phyloP scores from a whole-genome alignment of 2,888 invertebrate species.

The Lobophora halterata region DNA sequence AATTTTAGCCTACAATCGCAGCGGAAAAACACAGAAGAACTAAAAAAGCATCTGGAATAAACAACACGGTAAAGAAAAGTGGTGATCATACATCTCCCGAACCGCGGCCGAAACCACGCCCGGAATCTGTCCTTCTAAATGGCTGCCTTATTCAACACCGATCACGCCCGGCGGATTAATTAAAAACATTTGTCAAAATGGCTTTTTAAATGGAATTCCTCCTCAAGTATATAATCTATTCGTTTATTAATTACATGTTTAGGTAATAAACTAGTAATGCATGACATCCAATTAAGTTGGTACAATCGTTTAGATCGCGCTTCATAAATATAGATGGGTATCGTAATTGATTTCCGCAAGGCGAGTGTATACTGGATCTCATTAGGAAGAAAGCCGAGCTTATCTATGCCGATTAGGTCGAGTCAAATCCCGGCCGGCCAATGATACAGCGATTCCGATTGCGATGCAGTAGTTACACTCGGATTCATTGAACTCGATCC shows the following conservation, averaged over 20 bases:
- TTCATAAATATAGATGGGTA: slow-evolving; percentile 53
- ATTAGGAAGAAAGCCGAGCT: slow-evolving; percentile 41
- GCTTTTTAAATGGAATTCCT: slow-evolving; percentile 55
- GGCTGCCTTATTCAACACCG: slow-evolving; percentile 55
- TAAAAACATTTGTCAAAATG: slow-evolving; percentile 71
- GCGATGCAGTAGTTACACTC: slow-evolving; percentile 56
- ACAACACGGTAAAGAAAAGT: slow-evolving; percentile 46
- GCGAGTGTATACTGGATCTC: slow-evolving; percentile 44
- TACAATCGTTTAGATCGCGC: slow-evolving; percentile 51
- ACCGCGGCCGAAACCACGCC: slow-evolving; percentile 55
- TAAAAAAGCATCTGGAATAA: slow-evolving; percentile 42
- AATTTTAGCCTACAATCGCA: slow-evolving; percentile 38
- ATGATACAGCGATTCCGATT: slow-evolving; percentile 60
- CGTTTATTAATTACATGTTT: slow-evolving; percentile 56
- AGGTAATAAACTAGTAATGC: slow-evolving; percentile 58
- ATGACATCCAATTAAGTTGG: slow-evolving; percentile 60
- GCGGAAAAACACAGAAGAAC: slow-evolving; percentile 32
- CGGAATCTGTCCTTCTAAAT: slow-evolving; percentile 64
- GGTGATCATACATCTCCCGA: slow-evolving; percentile 50
- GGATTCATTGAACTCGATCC: slow-evolving; percentile 75
- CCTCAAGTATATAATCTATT: slow-evolving; percentile 49
- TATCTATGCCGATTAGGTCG: slow-evolving; percentile 36
- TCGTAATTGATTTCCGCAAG: slow-evolving; percentile 55
- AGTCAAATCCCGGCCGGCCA: slow-evolving; percentile 42
- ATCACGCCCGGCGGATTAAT: slow-evolving; percentile 69